Conservation (phyloP, 2,888 invertebrate species). For the Nysson spinosus region DNA sequence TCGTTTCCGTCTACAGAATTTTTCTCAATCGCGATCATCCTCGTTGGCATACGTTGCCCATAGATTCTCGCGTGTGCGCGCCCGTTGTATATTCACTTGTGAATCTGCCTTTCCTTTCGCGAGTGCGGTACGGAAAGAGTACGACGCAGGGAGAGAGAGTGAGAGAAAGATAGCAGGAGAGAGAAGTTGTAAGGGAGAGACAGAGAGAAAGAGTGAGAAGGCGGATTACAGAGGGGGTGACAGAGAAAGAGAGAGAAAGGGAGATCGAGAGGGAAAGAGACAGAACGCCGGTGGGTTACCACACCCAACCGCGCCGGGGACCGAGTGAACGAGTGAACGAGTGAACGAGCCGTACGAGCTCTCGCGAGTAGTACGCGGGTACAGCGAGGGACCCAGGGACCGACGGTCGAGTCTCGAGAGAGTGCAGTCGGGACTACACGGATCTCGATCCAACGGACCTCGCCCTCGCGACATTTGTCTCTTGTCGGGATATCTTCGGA, state of each 20-base stretch:
- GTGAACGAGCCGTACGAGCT: conserved; percentile 65
- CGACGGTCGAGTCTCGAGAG: conserved; percentile 39
- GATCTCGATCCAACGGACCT: conserved; percentile 42
- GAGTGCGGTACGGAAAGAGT: conserved; percentile 39
- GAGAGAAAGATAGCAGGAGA: conserved; percentile 14
- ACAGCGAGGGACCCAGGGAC: conserved; percentile 40
- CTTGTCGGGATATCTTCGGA: conserved; percentile 11
- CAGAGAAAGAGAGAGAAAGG: conserved; percentile 13
- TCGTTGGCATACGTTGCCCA: conserved; percentile 34
- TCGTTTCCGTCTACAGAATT: conserved; percentile 33
- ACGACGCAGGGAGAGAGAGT: conserved; percentile 24
- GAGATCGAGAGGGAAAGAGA: conserved; percentile 45
- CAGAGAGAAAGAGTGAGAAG: conserved; percentile 1
- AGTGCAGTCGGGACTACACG: conserved; percentile 25
- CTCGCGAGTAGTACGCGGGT: conserved; percentile 60
- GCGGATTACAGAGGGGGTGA: conserved; percentile 15
- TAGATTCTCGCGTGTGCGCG: conserved; percentile 33
- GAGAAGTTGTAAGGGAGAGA: conserved; percentile 11
- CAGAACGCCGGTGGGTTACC: conserved; percentile 72
- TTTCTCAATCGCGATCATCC: conserved; percentile 31
- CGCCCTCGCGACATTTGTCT: conserved; percentile 23
- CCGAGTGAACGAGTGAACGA: conserved; percentile 60
- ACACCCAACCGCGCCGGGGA: conserved; percentile 74
- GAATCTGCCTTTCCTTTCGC: conserved; percentile 36
- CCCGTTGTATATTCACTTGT: conserved; percentile 36